Base-by-base conservation (phyloP, 2,113 vertebrate genomes). In the Sisor rabdophorus region DNA sequence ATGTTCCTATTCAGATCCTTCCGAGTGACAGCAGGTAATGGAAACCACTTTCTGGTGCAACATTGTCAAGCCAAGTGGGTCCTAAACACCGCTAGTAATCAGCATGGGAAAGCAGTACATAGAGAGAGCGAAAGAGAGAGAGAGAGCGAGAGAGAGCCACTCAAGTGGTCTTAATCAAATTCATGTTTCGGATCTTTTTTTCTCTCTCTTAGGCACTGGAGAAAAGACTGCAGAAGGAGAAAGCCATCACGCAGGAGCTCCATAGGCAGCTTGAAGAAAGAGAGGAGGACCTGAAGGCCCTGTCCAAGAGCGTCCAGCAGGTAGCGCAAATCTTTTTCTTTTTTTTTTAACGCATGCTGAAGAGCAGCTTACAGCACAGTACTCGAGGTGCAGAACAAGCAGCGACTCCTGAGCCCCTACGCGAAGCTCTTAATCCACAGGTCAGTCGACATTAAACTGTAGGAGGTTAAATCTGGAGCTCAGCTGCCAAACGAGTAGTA, bases 151-250 rank as follows among this genome's bases (percentile, higher is more conserved):
- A 30, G 48, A 12, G 50, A 78, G n/a, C 10, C 28, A 26, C 44
- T 47, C n/a, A 26, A 63, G 47, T n/a, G 59, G 28, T 56, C 12
- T 20, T 44, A 36, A n/a, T 65, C 48, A 75, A 75, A 67, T 64
- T 17, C 53, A 67, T 26, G 60, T 61, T 65, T n/a, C n/a, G n/a
- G n/a, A n/a, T 86, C 78, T 74, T 15, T 80, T 80, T 56, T 1
- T 77, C 61, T 68, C 40, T 54, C 0, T 75, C 85, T 52, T 80
- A 95, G 94, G 89, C 89, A 77, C 82, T 92, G 83, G 91, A 94
- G 85, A 91, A 92, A 75, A 92, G 86, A 75, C 86, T 95, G 82
- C 83, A 84, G 28, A 89, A 93, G 85, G 93, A 93, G 83, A 89
- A 89, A 80, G 70, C 83, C 9, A 4, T 85, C 55, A 77, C 91